These are phyloP conservation scores for Todiramphus chloris DNA, from an alignment of 2,113 vertebrate genomes.

Conservation along the genomic window DNA sequence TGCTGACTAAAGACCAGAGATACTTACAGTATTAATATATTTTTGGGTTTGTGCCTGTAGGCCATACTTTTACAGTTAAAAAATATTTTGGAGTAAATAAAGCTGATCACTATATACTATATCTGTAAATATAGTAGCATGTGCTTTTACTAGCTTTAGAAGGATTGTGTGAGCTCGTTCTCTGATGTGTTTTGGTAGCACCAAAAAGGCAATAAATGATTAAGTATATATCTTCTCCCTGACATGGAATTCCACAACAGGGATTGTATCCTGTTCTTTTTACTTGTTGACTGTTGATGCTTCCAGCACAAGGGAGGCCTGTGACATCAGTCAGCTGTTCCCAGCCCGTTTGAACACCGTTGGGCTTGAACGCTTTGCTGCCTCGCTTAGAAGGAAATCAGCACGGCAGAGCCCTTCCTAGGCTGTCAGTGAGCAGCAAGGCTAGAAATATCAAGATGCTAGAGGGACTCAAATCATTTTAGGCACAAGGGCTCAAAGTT, in stretches of 20 bases:
- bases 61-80: not conserved
- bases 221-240: not conserved
- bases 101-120: not conserved
- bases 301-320: not conserved
- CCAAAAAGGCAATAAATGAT: constrained; percentile 1
- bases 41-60: not conserved
- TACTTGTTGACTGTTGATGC: not conserved
- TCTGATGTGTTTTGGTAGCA: not conserved
- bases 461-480: not conserved
- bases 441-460: not conserved
- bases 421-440: not conserved
- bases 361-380: not conserved
- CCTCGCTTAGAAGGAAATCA: not conserved
- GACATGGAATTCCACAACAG: not conserved
- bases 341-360: not conserved
- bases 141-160: not conserved
- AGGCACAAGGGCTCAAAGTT: not conserved
- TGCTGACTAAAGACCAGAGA: not conserved
- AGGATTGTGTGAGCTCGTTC: not conserved
- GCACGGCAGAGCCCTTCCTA: not conserved
- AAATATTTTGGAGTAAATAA: not conserved
- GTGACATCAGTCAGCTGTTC: not conserved
- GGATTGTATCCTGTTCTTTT: not conserved
- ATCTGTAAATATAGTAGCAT: not conserved
- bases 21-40: not conserved